Percentiles rank a stretch among this genome's conserved stretches.
Evolutionary conservation across 2,888 invertebrate genomes (phyloP).

Genomic region (Cataglyphis livida): DNA sequence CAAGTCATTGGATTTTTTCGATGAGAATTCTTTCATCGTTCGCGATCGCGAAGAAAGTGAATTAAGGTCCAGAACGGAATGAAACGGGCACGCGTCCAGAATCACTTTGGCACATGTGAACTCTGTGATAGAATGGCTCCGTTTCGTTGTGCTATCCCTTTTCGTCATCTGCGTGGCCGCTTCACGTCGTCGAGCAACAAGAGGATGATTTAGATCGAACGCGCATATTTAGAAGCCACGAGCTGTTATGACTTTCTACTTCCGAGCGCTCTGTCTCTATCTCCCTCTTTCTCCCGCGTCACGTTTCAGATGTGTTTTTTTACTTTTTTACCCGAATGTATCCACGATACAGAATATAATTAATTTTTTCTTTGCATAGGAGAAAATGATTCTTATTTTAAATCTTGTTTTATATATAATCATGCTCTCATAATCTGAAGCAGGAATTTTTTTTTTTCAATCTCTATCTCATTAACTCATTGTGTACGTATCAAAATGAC

Average conservation of each 20-base stretch:
- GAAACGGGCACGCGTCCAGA: conserved; percentile 13
- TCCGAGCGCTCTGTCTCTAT: conserved; percentile 50
- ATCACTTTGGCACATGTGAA: conserved; percentile 41
- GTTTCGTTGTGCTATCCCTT: conserved; percentile 27
- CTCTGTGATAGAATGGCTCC: conserved; percentile 35
- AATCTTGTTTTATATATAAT: background rate
- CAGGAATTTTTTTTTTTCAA: background rate
- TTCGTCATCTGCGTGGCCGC: conserved; percentile 41
- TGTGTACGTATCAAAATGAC: background rate
- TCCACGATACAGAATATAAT: background rate
- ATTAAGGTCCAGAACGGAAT: background rate
- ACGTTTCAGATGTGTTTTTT: background rate
- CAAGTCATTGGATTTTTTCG: background rate
- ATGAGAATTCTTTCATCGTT: background rate
- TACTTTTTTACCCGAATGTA: background rate
- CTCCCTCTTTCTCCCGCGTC: background rate
- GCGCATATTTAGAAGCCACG: conserved; percentile 64
- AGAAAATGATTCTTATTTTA: background rate
- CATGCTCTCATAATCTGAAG: background rate
- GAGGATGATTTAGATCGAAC: conserved; percentile 74
- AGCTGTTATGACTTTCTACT: conserved; percentile 70
- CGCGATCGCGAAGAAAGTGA: background rate
- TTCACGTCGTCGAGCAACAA: conserved; percentile 63
- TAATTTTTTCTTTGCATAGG: background rate
- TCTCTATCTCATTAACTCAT: background rate